These are phyloP conservation scores for Saccostrea cuccullata DNA, from an alignment of 1,140 invertebrate genomes.

Conservation along the genomic window DNA sequence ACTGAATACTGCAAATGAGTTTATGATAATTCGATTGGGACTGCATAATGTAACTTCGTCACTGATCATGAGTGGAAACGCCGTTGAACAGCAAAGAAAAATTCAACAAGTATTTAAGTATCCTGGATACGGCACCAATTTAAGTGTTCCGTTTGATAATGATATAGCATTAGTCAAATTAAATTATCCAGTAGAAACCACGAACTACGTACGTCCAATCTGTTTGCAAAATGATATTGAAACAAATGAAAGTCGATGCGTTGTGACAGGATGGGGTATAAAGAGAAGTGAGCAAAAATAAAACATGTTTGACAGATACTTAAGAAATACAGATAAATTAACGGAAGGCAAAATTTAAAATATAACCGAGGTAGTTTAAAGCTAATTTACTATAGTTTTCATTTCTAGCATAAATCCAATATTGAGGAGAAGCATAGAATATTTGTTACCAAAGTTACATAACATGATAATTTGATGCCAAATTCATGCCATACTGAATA, in stretches of 20 bases:
- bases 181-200: background rate
- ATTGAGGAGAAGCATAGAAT: too few species aligned
- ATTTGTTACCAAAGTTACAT: too few species aligned
- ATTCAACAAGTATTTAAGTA: background rate
- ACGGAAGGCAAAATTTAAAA: background rate
- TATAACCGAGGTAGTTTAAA: background rate
- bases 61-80: background rate
- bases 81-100: background rate
- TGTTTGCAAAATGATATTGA: background rate
- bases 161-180: constrained; percentile 18
- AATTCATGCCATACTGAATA: too few species aligned
- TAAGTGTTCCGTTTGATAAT: background rate
- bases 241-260: background rate
- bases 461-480: too few species aligned
- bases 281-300: background rate
- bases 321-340: too few species aligned
- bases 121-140: constrained; percentile 5
- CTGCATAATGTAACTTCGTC: constrained; percentile 8
- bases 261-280: constrained; percentile 32
- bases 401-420: too few species aligned
- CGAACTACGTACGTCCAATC: background rate
- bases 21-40: constrained; percentile 1
- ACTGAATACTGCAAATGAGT: background rate
- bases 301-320: background rate
- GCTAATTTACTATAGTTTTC: too few species aligned